Evolutionary conservation across 2,888 invertebrate genomes (phyloP).

Genomic region (Ceriagrion tenellum): DNA sequence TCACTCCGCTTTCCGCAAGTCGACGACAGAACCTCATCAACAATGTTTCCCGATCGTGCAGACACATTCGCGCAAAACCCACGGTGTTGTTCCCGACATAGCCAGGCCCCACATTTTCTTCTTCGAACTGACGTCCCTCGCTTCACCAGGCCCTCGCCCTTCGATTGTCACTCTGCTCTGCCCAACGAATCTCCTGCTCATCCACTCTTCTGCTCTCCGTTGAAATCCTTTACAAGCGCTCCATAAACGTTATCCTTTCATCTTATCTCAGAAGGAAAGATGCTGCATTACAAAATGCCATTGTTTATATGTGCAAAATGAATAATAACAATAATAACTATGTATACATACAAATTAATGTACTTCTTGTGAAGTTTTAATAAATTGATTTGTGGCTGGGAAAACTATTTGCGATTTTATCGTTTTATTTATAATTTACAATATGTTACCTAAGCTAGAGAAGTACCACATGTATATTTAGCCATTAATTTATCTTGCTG

Average conservation of each 20-base stretch:
- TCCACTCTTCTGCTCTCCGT: constrained; percentile 6
- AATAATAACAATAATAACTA: constrained; percentile 66
- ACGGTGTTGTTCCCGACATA: no score
- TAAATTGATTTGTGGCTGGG: constrained; percentile 64
- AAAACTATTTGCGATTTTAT: constrained; percentile 22
- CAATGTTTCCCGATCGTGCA: no score
- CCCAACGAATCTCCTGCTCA: neutral
- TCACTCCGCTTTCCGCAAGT: no score
- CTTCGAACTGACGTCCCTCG: no score
- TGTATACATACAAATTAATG: constrained; percentile 64
- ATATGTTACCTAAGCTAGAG: neutral
- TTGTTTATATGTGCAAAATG: constrained; percentile 58
- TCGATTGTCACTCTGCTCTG: no score
- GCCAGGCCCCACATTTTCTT: no score
- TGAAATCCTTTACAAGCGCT: neutral
- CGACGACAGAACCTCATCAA: no score
- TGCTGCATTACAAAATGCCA: constrained; percentile 54
- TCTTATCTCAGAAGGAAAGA: constrained; percentile 41
- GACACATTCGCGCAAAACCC: no score
- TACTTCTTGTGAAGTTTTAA: constrained; percentile 67
- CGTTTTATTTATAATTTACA: neutral
- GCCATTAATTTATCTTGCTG: no score
- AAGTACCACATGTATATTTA: no score
- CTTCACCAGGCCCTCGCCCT: neutral
- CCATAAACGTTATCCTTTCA: constrained; percentile 6